Base-by-base conservation (phyloP, 2,888 invertebrate genomes). In the Sipha maydis region DNA sequence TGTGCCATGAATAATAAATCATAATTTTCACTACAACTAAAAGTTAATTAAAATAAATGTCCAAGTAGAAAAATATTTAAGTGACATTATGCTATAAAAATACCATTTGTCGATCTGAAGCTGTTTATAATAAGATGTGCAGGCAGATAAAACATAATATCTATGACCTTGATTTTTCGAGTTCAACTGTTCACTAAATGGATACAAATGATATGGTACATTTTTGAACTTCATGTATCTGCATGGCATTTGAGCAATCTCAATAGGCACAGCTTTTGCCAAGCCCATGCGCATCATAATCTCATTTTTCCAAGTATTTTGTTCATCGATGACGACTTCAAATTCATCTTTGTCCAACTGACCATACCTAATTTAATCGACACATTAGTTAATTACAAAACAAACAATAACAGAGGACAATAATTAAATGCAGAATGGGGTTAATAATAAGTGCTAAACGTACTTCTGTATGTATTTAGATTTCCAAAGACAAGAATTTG, bases 401-500 rank as follows among this genome's bases (percentile, higher is more conserved):
- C 19, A 78, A 54, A 78, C 28, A 54, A 54, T 7, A 41, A 17
- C 21, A 3, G 3, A 5, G 41, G 4, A 25, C 25, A 34, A 38
- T 17, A 67, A 61, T 67, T 25, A 76, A 9, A 2, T 14, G 48
- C 48, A 48, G 14, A 48, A 48, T 11, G 14, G 25, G 38, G 8
- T 38, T 75, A 34, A 25, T 5, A 34, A 69, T n/a, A 67, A 31
- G n/a, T 34, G 61, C 19, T 9, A 61, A 17, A 56, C 69, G n/a
- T 38, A 88, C 88, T 61, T 88, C 75, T 88, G 88, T 21, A 75
- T 61, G 25, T 82, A 88, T 76, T 88, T 88, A 17, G 80, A 17
- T 48, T 76, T 88, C 88, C 88, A 88, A 3, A 88, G 61, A 5
- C 31, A 8, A 19, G 80, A 75, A 48, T 88, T 88, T 48, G 28